Evolutionary conservation across 2,797 vertebrate species (phyloP).

Genomic region (Menidia menidia): DNA sequence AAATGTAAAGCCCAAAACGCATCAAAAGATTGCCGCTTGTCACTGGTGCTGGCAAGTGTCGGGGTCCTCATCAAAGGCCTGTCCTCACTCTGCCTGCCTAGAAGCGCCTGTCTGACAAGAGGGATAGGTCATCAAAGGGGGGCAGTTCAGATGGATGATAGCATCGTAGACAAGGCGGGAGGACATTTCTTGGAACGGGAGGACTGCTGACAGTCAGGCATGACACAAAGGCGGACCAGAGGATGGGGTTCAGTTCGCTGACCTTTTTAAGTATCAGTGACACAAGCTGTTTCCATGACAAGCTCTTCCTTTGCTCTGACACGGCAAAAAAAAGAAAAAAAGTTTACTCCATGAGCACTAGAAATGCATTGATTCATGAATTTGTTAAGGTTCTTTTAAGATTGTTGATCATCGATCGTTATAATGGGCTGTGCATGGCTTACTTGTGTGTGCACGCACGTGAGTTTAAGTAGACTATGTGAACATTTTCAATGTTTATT

Average conservation of each 20-base stretch:
- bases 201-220: conserved; percentile 67
- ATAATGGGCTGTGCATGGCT: too few relatives aligned
- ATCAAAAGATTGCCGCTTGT: conserved; percentile 71
- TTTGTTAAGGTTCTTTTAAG: background rate
- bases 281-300: conserved; percentile 81
- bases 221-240: conserved; percentile 55
- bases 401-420: too few relatives aligned
- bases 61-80: conserved; percentile 80
- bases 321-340: conserved; percentile 54
- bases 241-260: conserved; percentile 67
- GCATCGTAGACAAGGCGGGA: conserved; percentile 53
- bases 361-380: conserved; percentile 38
- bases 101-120: conserved; percentile 72
- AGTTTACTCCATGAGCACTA: conserved; percentile 26
- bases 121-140: conserved; percentile 73
- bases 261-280: conserved; percentile 78
- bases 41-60: conserved; percentile 68
- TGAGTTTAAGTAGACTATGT: too few relatives aligned
- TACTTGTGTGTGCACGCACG: too few relatives aligned
- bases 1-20: conserved; percentile 55
- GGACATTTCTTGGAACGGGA: conserved; percentile 54
- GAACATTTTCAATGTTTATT: too few relatives aligned
- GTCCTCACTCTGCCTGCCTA: conserved; percentile 75
- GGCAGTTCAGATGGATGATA: conserved; percentile 57
- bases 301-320: conserved; percentile 77